Evolutionary conservation across 2,797 vertebrate genomes (phyloP), one percentile per base, ranked within the genome.

Genomic region (Coregonus suidteri): DNA sequence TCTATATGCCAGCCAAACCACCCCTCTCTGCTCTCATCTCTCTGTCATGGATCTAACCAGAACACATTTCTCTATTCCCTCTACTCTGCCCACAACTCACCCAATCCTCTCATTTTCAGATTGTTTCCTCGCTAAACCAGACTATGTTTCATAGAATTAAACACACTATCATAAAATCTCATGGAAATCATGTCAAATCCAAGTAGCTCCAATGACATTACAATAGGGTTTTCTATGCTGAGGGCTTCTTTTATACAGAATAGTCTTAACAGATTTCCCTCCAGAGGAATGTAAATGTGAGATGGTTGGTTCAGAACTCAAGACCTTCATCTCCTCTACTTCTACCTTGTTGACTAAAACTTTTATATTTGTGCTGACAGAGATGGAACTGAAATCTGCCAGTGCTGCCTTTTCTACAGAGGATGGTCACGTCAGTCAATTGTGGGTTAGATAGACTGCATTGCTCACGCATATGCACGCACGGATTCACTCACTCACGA

Each of bases 81-180:
- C 14, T 13, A 25, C 25, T 25, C 25, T 25, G 25, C 25, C 25
- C 37, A 31, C 14, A 9, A 41, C 68, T 78, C 77, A 52, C 68
- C 34, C 52, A 0, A 35, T 76, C 64, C 68, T 81, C 79, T 86
- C 76, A 14, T 67, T 87, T 81, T 83, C 64, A 78, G 51, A 64
- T 65, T 77, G 70, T 84, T 84, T 86, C 77, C 81, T 70, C 74
- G 34, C 80, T 85, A 47, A 78, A 52, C 65, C 75, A 78, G 74
- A 91, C 89, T 87, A 82, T 71, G 84, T 91, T 90, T 84, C 82
- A 85, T 20, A 77, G 35, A 34, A 83, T 81, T 80, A 74, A 77
- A 76, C 74, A 53, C 77, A 80, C 88, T 87, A 82, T 73, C 79
- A 79, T 87, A 77, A 75, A 74, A 84, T 75, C 62, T 69, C 25